These are phyloP conservation scores for Lamellibrachia columna DNA, from an alignment of 2,888 invertebrate species.

Conservation along the genomic window DNA sequence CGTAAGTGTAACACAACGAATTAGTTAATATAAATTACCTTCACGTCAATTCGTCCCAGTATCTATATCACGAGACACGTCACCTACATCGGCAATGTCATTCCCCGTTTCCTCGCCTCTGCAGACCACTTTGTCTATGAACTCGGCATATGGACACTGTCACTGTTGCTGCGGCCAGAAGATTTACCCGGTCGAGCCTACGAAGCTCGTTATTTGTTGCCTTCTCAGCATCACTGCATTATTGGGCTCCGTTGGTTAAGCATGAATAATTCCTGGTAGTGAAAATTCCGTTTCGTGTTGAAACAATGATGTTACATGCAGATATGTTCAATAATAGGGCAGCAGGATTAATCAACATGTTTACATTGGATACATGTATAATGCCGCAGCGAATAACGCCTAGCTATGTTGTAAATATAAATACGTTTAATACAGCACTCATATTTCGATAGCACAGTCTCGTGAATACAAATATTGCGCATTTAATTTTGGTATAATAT, in stretches of 20 bases:
- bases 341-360: background rate
- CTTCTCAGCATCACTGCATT: background rate
- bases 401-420: background rate
- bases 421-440: background rate
- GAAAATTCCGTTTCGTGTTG: background rate
- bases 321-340: background rate
- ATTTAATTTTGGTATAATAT: background rate
- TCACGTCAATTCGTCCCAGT: background rate
- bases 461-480: background rate
- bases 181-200: background rate
- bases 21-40: background rate
- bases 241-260: background rate
- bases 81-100: background rate
- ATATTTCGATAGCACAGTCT: background rate
- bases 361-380: constrained; percentile 3
- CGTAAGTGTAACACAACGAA: background rate
- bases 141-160: too few species aligned
- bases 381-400: background rate
- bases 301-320: background rate
- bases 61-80: background rate
- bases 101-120: background rate
- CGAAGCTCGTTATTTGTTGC: constrained; percentile 1
- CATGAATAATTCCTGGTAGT: background rate
- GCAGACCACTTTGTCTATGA: background rate
- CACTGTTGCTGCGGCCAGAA: background rate